These are phyloP conservation scores for Pyrocephalus nanus DNA, from an alignment of 2,797 vertebrate genomes.

Conservation along the genomic window DNA sequence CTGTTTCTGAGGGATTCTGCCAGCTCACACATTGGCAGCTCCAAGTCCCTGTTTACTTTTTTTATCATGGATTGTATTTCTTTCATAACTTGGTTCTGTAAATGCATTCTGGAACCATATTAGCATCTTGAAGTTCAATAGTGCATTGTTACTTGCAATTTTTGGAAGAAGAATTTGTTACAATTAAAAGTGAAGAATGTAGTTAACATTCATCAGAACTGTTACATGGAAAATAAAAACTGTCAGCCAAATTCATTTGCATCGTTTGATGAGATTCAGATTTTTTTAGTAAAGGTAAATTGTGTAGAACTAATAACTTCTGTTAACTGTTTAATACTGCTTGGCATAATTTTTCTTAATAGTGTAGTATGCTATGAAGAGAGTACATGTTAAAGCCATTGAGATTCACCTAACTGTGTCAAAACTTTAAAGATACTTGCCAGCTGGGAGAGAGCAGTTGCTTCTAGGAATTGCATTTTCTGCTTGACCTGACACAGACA, in stretches of 20 bases:
- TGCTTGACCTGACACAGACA: neutral
- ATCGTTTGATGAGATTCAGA: neutral
- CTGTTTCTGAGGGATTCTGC: neutral
- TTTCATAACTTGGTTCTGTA: neutral
- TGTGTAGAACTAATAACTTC: neutral
- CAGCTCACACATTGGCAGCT: rapidly evolving
- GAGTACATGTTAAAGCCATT: neutral
- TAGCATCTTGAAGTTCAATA: neutral
- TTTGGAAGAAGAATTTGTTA: neutral
- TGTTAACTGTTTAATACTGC: neutral
- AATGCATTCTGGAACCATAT: neutral
- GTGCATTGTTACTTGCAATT: neutral
- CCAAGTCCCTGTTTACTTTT: neutral
- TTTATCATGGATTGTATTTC: neutral
- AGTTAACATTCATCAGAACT: neutral
- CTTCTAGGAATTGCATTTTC: neutral
- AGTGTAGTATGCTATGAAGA: neutral
- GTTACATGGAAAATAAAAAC: neutral
- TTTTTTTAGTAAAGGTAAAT: neutral
- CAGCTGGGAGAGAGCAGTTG: neutral
- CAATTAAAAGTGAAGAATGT: neutral
- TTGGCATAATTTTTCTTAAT: neutral
- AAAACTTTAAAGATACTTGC: neutral
- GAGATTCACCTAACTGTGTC: neutral
- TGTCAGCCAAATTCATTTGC: neutral